Conservation (phyloP, 2,888 invertebrate species). For the Ellobium chinense region DNA sequence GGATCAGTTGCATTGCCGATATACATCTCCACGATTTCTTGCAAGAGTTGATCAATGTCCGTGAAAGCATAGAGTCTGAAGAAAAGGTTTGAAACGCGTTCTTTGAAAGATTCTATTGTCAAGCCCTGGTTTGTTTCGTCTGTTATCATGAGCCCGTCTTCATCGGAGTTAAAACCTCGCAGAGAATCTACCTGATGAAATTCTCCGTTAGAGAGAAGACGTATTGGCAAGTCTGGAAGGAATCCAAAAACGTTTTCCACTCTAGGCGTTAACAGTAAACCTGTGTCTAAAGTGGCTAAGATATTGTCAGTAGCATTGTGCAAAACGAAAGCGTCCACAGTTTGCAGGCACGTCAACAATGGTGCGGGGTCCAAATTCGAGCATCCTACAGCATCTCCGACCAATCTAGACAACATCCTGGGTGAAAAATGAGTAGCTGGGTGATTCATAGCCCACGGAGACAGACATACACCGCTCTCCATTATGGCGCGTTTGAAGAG, state of each 20-base stretch:
- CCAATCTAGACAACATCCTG: background rate
- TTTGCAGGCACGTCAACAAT: background rate
- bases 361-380: background rate
- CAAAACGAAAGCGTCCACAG: background rate
- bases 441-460: background rate
- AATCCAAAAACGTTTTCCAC: conserved; percentile 29
- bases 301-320: background rate
- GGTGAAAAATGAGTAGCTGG: background rate
- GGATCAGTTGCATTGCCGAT: conserved; percentile 3
- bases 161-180: background rate
- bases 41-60: background rate
- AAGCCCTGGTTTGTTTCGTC: background rate
- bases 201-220: background rate
- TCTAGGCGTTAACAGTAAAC: background rate
- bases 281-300: background rate
- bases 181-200: conserved; percentile 31
- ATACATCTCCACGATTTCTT: background rate
- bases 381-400: background rate
- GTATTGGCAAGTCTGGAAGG: conserved; percentile 5
- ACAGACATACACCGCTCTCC: conserved; percentile 11
- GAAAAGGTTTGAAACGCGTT: background rate
- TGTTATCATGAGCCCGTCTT: background rate
- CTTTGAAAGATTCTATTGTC: background rate
- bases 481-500: conserved; percentile 27
- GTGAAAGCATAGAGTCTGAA: background rate